These are phyloP conservation scores for Alauda arvensis DNA, from an alignment of 2,797 vertebrate genomes.

Conservation along the genomic window DNA sequence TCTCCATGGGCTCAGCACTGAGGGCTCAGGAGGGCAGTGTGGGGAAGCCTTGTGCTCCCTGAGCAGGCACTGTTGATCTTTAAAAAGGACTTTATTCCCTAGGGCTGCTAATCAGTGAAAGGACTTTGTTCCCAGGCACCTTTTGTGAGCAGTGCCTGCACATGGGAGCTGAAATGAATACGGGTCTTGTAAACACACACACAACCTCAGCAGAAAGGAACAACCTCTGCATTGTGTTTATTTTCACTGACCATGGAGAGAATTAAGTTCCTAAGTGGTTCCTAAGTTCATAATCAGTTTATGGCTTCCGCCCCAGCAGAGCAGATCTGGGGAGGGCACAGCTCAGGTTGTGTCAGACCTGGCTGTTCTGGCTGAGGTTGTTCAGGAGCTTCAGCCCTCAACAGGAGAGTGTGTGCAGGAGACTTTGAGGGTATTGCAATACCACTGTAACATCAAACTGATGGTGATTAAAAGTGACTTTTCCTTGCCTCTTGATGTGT, in stretches of 20 bases:
- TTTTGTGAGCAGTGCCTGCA: slow-evolving; percentile 21
- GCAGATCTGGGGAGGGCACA: neutral
- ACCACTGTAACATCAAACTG: neutral
- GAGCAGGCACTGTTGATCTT: slow-evolving; percentile 15
- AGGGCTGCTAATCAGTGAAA: slow-evolving; percentile 42
- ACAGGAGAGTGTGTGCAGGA: neutral
- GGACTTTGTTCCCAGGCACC: slow-evolving; percentile 45
- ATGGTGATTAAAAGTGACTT: neutral
- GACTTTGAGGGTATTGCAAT: neutral
- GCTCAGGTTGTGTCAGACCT: neutral
- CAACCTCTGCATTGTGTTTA: slow-evolving; percentile 31
- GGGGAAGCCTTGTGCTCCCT: slow-evolving; percentile 19
- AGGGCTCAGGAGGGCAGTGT: slow-evolving; percentile 18
- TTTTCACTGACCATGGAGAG: neutral
- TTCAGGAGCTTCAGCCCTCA: neutral
- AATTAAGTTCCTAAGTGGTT: slow-evolving; percentile 31
- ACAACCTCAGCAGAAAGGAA: slow-evolving; percentile 14
- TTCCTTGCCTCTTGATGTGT: neutral
- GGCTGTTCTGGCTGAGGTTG: neutral
- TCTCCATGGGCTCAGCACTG: neutral
- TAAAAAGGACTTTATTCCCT: slow-evolving; percentile 49
- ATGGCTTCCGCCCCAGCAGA: neutral
- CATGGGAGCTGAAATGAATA: slow-evolving; percentile 39
- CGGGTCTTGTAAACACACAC: neutral
- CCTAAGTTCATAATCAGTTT: slow-evolving; percentile 34